These are phyloP conservation scores for Chalcosyrphus nemorum DNA, from an alignment of 2,888 invertebrate genomes.

Conservation along the genomic window DNA sequence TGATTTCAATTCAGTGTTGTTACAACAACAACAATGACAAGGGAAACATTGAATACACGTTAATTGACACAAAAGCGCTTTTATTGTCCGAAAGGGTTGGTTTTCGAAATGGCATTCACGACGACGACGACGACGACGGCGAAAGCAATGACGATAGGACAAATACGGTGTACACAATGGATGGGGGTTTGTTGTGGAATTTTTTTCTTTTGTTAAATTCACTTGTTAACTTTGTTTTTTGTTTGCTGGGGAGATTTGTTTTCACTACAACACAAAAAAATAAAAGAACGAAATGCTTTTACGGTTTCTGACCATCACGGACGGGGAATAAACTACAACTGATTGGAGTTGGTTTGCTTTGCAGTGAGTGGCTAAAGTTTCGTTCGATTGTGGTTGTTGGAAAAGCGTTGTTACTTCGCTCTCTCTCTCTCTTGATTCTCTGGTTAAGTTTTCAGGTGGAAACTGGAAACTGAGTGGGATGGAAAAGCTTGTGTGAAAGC, in stretches of 20 bases:
- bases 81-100: constrained; percentile 64
- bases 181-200: constrained; percentile 49
- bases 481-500: constrained; percentile 26
- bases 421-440: constrained; percentile 14
- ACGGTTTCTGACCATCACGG: constrained; percentile 66
- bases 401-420: constrained; percentile 52
- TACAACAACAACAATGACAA: constrained; percentile 44
- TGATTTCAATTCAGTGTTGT: constrained; percentile 10
- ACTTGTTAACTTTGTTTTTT: constrained; percentile 28
- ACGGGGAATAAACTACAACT: constrained; percentile 67
- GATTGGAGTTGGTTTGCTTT: constrained; percentile 37
- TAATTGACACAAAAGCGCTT: constrained; percentile 70
- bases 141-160: too few species aligned
- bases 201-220: constrained; percentile 35
- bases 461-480: constrained; percentile 24
- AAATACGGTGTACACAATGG: constrained; percentile 40
- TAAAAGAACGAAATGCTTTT: constrained; percentile 41
- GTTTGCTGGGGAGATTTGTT: constrained; percentile 1
- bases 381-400: not conserved
- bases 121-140: constrained; percentile 8
- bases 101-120: constrained; percentile 51
- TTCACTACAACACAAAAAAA: constrained; percentile 61
- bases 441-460: constrained; percentile 16
- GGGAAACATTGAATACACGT: constrained; percentile 47
- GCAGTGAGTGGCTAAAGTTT: constrained; percentile 33